Conservation (phyloP, 2,113 vertebrate species). For the Ammodytes dubius region DNA sequence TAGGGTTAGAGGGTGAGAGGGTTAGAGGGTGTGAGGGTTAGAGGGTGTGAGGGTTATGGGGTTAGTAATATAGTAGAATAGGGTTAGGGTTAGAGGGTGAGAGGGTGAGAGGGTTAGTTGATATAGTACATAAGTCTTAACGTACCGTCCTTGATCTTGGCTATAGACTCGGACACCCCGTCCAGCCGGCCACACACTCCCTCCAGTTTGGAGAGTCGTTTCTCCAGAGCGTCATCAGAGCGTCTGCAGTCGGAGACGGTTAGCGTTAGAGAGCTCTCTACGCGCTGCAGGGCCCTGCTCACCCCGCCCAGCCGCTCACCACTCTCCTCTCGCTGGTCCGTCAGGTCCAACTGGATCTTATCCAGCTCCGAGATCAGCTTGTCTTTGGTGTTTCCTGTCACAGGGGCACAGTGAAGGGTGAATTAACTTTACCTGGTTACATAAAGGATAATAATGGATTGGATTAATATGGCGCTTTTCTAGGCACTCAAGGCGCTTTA, state of each 20-base stretch:
- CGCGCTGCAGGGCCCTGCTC: conserved; percentile 77
- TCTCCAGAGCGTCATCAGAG: conserved; percentile 85
- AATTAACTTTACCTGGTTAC: background rate
- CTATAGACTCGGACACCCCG: conserved; percentile 85
- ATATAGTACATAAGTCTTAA: background rate
- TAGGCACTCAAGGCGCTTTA: no score
- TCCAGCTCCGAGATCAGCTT: conserved; percentile 94
- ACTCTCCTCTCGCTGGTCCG: conserved; percentile 87
- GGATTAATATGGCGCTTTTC: no score
- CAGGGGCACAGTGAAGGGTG: background rate
- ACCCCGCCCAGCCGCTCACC: conserved; percentile 84
- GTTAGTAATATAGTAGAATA: no score
- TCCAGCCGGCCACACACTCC: conserved; percentile 89
- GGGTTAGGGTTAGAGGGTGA: no score
- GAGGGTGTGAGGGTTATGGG: no score
- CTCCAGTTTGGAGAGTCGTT: conserved; percentile 91
- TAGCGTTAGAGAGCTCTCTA: conserved; percentile 57
- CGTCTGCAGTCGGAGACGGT: conserved; percentile 76
- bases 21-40: no score
- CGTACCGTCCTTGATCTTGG: conserved; percentile 88
- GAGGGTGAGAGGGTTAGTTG: no score
- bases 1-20: no score
- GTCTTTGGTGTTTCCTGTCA: conserved; percentile 87
- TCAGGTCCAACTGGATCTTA: conserved; percentile 90
- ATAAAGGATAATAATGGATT: no score